Percentiles rank a stretch among this genome's conserved stretches.
Evolutionary conservation across 92 coral and sea anemone genomes (phyloP).

Genomic region (Muricea muricata): DNA sequence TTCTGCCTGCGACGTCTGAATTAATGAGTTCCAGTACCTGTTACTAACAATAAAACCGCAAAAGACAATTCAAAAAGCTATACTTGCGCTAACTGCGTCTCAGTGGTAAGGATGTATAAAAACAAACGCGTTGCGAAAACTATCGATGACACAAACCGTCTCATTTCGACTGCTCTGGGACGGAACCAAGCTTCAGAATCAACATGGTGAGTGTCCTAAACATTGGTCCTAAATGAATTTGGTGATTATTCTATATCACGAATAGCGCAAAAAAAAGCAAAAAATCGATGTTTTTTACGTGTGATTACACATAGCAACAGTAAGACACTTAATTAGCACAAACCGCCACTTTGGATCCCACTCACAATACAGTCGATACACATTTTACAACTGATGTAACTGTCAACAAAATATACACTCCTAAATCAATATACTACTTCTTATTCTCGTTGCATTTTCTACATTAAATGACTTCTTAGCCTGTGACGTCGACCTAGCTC

Average conservation of each 20-base stretch:
- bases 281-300: background rate
- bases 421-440: too few relatives aligned
- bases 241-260: background rate
- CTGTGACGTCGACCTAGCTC: too few relatives aligned
- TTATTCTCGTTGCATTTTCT: too few relatives aligned
- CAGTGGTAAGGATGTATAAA: slow-evolving; percentile 2
- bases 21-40: too few relatives aligned
- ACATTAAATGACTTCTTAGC: too few relatives aligned
- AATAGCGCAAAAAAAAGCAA: background rate
- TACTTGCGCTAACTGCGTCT: slow-evolving; percentile 1
- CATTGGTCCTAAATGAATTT: background rate
- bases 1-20: too few relatives aligned
- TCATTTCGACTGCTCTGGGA: background rate
- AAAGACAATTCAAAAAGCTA: background rate
- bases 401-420: too few relatives aligned
- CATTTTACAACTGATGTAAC: too few relatives aligned
- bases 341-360: background rate
- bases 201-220: slow-evolving; percentile 4
- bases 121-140: slow-evolving; percentile 6
- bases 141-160: background rate
- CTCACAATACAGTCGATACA: background rate
- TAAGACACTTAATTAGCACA: background rate
- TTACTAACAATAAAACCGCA: too few relatives aligned
- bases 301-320: background rate
- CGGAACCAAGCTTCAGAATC: background rate